Base-by-base conservation (phyloP, 1,140 invertebrate species). In the Nephotettix cincticeps region DNA sequence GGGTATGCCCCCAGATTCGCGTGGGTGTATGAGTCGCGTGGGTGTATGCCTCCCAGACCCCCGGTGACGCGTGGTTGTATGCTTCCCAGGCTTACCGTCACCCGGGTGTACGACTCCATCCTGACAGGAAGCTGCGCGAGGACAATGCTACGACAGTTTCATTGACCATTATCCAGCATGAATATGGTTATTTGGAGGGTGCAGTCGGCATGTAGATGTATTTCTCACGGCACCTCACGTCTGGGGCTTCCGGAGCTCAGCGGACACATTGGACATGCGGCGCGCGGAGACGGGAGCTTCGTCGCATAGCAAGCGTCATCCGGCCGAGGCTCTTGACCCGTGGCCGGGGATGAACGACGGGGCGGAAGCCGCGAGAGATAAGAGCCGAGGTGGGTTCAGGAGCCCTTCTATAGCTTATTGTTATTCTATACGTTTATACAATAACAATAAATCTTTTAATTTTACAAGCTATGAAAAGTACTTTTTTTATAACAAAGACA, bases 121-220 rank as follows among this genome's bases (percentile, higher is more conserved):
- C 14, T 17, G 47, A n/a, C 47, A 51, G 47, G 47, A 51, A 51
- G 14, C 47, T 17, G 21, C 4, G 47, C n/a, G 47, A n/a, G n/a
- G 47, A 51, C 47, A 51, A 51, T 51, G 47, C 6, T 51, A 51
- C 47, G 47, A 51, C 47, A 51, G 47, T 51, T 51, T 51, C 47
- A 51, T 51, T 51, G 47, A 51, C 47, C 47, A 51, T 51, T 51
- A 51, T 51, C 47, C 6, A 51, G 6, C 21, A 51, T 51, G 47
- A 51, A 51, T 51, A 51, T 51, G 47, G 47, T 51, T 51, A 51
- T 51, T 51, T 51, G 47, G 47, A 36, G 47, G 47, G 47, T 51
- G 47, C 47, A 51, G 47, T n/a, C 3, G 47, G 47, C 47, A 51
- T 51, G 6, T 51, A 51, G 47, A 51, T 51, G 47, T 51, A 51